These are phyloP conservation scores for Chrysocyon brachyurus DNA, from an alignment of 2,797 vertebrate species.

Conservation along the genomic window DNA sequence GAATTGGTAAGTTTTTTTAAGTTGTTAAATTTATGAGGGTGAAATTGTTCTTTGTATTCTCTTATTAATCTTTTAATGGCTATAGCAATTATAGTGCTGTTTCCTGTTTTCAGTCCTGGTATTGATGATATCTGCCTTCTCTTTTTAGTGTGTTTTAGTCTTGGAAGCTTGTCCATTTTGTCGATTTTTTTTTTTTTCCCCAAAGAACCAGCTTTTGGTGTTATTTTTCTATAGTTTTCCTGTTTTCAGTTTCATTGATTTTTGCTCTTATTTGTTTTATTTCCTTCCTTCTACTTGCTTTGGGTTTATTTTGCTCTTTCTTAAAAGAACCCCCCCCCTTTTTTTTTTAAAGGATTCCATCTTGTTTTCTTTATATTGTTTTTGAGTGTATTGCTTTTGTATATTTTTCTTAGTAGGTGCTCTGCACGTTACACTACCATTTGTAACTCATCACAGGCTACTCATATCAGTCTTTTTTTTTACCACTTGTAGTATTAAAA, in stretches of 20 bases:
- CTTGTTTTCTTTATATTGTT: background rate
- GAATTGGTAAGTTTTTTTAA: background rate
- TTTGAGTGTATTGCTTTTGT: background rate
- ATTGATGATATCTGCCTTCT: background rate
- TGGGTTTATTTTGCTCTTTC: background rate
- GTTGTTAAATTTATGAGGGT: background rate
- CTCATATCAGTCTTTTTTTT: background rate
- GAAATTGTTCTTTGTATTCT: background rate
- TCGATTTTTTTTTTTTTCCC: background rate
- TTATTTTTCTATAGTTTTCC: background rate
- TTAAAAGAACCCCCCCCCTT: background rate
- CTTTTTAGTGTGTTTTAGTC: background rate
- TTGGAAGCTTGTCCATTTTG: background rate
- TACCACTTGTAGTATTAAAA: background rate
- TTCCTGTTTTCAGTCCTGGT: background rate
- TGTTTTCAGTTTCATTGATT: background rate
- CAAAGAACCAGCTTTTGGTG: background rate
- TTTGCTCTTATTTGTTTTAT: background rate
- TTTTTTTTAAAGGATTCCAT: background rate
- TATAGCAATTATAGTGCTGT: background rate
- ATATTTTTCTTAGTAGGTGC: background rate
- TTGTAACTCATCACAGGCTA: background rate
- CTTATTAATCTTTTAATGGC: background rate
- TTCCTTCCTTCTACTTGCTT: background rate
- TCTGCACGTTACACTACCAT: background rate